phyloP scores from a whole-genome alignment of 2,113 vertebrate species.

The Tenebrosternarchus preto region DNA sequence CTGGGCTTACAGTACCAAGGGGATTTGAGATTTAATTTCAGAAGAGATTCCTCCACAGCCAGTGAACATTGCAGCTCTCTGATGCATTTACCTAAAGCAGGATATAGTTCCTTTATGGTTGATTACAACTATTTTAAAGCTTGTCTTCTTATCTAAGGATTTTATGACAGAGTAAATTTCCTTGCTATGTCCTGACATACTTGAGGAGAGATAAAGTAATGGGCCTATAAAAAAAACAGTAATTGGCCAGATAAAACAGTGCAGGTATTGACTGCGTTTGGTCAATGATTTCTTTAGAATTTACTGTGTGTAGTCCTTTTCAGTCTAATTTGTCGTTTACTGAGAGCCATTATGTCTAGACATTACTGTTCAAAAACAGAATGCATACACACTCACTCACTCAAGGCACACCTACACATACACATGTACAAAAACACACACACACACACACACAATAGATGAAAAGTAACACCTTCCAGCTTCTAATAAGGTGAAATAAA shows the following conservation, averaged over 20 bases:
- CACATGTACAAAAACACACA: background rate
- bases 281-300: background rate
- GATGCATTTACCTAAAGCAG: background rate
- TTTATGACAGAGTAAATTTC: conserved; percentile 23
- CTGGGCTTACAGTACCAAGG: conserved; percentile 10
- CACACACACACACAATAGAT: background rate
- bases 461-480: conserved; percentile 1
- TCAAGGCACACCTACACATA: background rate
- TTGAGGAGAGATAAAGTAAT: conserved; percentile 6
- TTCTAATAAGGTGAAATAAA: conserved; percentile 48
- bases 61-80: background rate
- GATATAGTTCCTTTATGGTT: conserved; percentile 3
- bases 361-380: too few species aligned
- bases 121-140: conserved; percentile 1
- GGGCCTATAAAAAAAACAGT: conserved; percentile 24
- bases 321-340: too few species aligned
- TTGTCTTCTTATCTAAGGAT: conserved; percentile 2
- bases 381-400: too few species aligned
- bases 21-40: conserved; percentile 32
- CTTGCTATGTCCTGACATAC: background rate
- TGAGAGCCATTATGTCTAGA: too few species aligned
- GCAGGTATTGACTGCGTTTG: background rate
- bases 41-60: background rate
- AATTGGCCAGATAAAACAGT: too few species aligned
- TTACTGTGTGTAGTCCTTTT: background rate